These are phyloP conservation scores for Chironomus tentans DNA, from an alignment of 2,888 invertebrate species.

Conservation along the genomic window DNA sequence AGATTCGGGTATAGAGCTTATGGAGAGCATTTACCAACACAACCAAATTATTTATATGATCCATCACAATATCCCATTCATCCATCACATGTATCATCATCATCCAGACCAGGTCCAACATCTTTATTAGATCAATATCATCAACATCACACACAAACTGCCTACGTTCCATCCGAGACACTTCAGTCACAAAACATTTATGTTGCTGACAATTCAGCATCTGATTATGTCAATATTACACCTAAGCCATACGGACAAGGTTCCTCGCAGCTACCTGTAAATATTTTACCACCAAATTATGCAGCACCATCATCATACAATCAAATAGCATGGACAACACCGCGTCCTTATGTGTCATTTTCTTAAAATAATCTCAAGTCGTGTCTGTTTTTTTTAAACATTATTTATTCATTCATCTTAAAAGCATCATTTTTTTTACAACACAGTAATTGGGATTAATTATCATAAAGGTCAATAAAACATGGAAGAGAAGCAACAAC, in stretches of 20 bases:
- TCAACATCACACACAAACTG: conserved; percentile 21
- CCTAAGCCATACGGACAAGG: background rate
- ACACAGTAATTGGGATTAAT: background rate
- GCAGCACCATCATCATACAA: background rate
- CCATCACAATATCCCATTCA: background rate
- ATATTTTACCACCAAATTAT: background rate
- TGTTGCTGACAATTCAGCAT: background rate
- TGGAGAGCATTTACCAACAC: conserved; percentile 19
- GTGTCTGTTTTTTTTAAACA: background rate
- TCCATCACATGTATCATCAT: background rate
- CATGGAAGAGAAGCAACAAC: background rate
- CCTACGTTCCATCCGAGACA: background rate
- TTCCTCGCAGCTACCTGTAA: background rate
- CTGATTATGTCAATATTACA: conserved; percentile 15
- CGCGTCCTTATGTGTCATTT: background rate
- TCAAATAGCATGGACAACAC: background rate
- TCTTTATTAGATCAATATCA: background rate
- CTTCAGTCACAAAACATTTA: background rate
- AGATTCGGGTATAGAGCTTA: conserved; percentile 17
- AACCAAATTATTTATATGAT: conserved; percentile 7
- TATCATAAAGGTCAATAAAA: background rate
- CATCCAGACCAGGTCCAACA: background rate
- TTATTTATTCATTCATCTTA: background rate
- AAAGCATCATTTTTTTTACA: background rate
- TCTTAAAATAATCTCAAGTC: background rate